Percentiles rank a stretch among this genome's conserved stretches.
Conservation (phyloP, 2,888 invertebrate genomes). For the Idaea aversata region DNA sequence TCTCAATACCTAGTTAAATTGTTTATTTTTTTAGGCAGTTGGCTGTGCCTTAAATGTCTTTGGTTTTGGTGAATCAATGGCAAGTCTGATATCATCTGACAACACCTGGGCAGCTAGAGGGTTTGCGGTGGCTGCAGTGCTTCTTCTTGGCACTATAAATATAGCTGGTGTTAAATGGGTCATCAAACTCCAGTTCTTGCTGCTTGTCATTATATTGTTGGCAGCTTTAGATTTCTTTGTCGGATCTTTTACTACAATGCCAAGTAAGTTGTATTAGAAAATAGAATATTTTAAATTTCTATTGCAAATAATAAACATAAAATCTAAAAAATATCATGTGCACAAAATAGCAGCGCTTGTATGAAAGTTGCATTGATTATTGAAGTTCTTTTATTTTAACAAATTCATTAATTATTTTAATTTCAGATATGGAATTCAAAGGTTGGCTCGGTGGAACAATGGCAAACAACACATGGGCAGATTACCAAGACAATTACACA, state of each 20-base stretch:
- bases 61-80: conserved; percentile 98
- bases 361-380: too few species aligned
- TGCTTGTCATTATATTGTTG: conserved; percentile 90
- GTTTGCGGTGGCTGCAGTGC: conserved; percentile 92
- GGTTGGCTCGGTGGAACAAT: conserved; percentile 92
- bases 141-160: conserved; percentile 93
- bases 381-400: neutral
- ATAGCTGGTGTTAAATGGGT: conserved; percentile 99
- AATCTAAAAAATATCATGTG: too few species aligned
- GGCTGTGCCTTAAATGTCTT: conserved; percentile 97
- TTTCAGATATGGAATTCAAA: conserved; percentile 83
- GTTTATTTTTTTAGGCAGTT: conserved; percentile 85
- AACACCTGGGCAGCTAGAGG: conserved; percentile 91
- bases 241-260: conserved; percentile 90
- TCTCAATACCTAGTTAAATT: neutral
- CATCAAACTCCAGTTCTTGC: conserved; percentile 94
- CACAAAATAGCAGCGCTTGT: too few species aligned
- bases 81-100: conserved; percentile 87
- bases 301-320: too few species aligned
- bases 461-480: conserved; percentile 89
- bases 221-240: conserved; percentile 97
- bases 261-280: conserved; percentile 78
- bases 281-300: too few species aligned
- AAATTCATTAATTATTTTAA: conserved; percentile 6
- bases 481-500: conserved; percentile 88